phyloP scores from a whole-genome alignment of 2,113 vertebrate genomes.

The Seriola dumerili region DNA sequence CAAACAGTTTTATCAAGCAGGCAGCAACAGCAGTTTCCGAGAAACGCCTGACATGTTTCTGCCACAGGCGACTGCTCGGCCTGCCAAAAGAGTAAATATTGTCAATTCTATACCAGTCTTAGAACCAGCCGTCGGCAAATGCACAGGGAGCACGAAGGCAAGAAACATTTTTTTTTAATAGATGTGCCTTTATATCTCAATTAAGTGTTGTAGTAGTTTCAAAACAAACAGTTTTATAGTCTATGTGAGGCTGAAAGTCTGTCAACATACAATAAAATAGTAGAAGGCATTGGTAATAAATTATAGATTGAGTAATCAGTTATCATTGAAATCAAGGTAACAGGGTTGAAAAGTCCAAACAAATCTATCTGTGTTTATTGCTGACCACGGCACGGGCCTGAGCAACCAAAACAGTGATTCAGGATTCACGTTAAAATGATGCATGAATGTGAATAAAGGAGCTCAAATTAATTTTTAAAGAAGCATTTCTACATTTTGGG shows the following conservation, averaged over 20 bases:
- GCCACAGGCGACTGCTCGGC: slow-evolving; percentile 28
- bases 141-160: slow-evolving; percentile 5
- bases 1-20: slow-evolving; percentile 63
- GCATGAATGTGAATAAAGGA: background rate
- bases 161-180: slow-evolving; percentile 1
- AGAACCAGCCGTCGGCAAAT: slow-evolving; percentile 23
- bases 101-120: slow-evolving; percentile 1
- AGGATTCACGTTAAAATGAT: background rate
- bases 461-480: no score
- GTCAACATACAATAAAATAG: slow-evolving; percentile 15
- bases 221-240: slow-evolving; percentile 15
- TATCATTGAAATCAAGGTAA: background rate
- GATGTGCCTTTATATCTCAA: slow-evolving; percentile 15
- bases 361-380: background rate
- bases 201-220: slow-evolving; percentile 6
- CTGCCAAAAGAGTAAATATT: slow-evolving; percentile 48
- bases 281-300: slow-evolving; percentile 3
- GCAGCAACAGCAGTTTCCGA: slow-evolving; percentile 32
- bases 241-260: background rate
- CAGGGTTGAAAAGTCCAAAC: background rate
- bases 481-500: background rate
- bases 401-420: no score
- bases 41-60: slow-evolving; percentile 37
- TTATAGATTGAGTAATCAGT: no score
- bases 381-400: no score